phyloP scores from a whole-genome alignment of 2,888 invertebrate species.

The Acrobasis repandana region DNA sequence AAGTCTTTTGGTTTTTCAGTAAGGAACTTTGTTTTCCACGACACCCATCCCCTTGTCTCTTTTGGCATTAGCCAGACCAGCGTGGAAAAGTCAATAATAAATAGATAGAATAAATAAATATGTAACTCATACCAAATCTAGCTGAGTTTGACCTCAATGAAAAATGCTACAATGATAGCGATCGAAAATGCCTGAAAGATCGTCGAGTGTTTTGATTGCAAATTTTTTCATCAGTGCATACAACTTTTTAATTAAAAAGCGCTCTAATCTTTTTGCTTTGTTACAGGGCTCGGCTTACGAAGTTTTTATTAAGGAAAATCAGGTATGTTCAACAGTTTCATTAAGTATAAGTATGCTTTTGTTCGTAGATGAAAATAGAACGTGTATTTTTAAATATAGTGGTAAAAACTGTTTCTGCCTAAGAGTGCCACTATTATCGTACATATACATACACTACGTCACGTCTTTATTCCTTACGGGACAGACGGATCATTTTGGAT shows the following conservation, averaged over 20 bases:
- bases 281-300: constrained; percentile 17
- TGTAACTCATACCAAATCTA: background rate
- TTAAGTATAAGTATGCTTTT: constrained; percentile 10
- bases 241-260: constrained; percentile 20
- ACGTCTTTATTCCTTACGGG: too few relatives aligned
- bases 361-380: background rate
- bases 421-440: too few relatives aligned
- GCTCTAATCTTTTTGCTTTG: constrained; percentile 17
- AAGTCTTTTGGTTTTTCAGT: too few relatives aligned
- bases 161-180: background rate
- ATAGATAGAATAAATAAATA: too few relatives aligned
- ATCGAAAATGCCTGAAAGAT: constrained; percentile 15
- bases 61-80: too few relatives aligned
- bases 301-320: constrained; percentile 20
- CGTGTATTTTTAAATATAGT: background rate
- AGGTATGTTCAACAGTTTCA: constrained; percentile 17
- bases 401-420: background rate
- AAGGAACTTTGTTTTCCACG: too few relatives aligned
- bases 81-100: too few relatives aligned
- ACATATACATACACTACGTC: too few relatives aligned
- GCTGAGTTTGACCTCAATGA: background rate
- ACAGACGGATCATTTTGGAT: too few relatives aligned
- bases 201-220: constrained; percentile 17
- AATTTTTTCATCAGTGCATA: constrained; percentile 20
- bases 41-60: too few relatives aligned